phyloP scores from a whole-genome alignment of 2,797 vertebrate species.

The Poeciliopsis presidionis region DNA sequence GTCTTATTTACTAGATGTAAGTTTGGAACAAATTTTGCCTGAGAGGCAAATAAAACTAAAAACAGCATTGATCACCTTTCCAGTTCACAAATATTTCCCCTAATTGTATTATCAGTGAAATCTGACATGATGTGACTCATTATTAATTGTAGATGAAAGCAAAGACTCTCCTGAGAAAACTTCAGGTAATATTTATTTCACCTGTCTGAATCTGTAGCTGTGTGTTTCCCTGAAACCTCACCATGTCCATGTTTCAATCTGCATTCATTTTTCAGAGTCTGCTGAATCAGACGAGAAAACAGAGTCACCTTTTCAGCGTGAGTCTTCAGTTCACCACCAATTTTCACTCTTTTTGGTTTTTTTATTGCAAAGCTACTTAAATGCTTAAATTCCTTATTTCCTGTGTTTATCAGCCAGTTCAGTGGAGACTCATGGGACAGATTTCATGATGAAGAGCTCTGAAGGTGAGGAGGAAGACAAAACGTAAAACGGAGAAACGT shows the following conservation, averaged over 20 bases:
- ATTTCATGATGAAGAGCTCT: not conserved
- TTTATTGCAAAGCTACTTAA: not conserved
- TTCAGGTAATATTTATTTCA: slow-evolving; percentile 11
- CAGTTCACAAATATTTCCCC: not conserved
- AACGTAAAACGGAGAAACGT: not conserved
- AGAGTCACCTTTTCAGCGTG: not conserved
- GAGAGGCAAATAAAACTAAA: not conserved
- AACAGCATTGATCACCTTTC: not conserved
- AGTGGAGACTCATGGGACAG: not conserved
- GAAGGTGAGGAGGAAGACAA: slow-evolving; percentile 4
- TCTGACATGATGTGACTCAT: not conserved
- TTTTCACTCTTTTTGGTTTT: not conserved
- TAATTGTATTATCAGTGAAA: not conserved
- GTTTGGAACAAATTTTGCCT: not conserved
- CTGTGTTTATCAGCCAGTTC: not conserved
- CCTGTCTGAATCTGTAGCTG: not conserved
- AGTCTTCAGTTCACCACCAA: not conserved
- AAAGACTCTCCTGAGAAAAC: not conserved
- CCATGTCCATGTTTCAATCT: not conserved
- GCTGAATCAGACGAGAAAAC: not conserved
- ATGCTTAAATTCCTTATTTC: too few relatives aligned
- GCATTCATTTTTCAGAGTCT: not conserved
- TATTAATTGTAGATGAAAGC: not conserved
- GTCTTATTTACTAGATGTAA: not conserved
- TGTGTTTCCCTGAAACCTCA: not conserved